A percentile compares a stretch with the other conserved stretches of the same genome.
These are phyloP conservation scores for Pegoplata infirma DNA, from an alignment of 2,888 invertebrate genomes.

Conservation along the genomic window DNA sequence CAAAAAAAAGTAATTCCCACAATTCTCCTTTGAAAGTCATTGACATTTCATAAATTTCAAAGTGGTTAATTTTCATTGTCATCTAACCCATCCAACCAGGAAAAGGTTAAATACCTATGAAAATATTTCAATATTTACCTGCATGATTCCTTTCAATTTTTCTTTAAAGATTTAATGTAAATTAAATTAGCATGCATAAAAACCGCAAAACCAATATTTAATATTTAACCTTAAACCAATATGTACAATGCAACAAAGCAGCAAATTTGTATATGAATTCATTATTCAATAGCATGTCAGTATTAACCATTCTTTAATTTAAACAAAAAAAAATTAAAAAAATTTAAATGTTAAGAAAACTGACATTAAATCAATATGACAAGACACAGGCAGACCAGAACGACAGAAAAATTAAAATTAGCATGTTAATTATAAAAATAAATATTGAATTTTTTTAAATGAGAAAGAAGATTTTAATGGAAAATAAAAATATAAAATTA, in stretches of 20 bases:
- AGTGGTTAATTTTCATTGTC: neutral
- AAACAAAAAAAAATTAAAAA: no score
- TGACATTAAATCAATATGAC: neutral
- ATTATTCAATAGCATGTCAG: neutral
- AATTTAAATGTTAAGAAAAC: neutral
- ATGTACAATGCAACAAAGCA: neutral
- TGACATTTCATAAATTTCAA: neutral
- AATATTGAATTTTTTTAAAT: no score
- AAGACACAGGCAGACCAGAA: neutral
- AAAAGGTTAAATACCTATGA: neutral
- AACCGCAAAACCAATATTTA: neutral
- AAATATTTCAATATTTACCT: neutral
- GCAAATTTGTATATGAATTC: no score
- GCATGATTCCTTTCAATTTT: neutral
- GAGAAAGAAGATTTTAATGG: no score
- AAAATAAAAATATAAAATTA: no score
- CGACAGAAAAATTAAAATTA: neutral
- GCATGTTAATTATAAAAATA: neutral
- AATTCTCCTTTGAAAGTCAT: neutral
- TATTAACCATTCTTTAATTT: neutral
- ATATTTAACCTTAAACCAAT: neutral
- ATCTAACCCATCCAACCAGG: neutral
- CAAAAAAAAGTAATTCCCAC: neutral
- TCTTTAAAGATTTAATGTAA: neutral
- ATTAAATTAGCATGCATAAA: slow-evolving; percentile 4